Evolutionary conservation across 2,888 invertebrate species (phyloP), one percentile per base, ranked within the genome.

Genomic region (Junonia oenone): DNA sequence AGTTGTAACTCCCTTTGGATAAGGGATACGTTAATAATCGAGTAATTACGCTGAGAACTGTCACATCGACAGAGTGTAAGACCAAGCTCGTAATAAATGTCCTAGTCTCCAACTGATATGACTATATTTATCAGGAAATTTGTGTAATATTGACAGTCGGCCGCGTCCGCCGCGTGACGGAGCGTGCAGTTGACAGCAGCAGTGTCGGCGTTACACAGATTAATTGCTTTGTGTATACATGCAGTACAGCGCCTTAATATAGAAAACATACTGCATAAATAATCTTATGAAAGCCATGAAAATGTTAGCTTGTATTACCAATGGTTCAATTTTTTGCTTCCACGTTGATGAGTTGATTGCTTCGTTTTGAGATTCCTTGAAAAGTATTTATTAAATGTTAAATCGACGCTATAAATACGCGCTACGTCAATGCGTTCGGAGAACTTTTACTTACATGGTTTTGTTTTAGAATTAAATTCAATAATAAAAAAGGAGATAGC

Each of bases 71-170:
- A 29, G 26, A 51, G n/a, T 19, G 22, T 27, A 13, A 38, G 13
- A 35, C 11, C 17, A 11, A 11, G 11, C 45, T 27, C 13, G 31
- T 14, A 50, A 6, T n/a, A n/a, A 13, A 26, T n/a, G 35, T 38
- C 31, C 27, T 22, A 22, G 13, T n/a, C 35, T 27, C 6, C 13
- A 33, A 49, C 26, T 50, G 6, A 27, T 35, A 46, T 58, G 38
- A 14, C 27, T 47, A 51, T 55, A 55, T 45, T 35, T 49, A 46
- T 37, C 55, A 13, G 14, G 27, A 27, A 22, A 9, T 31, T 35
- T 15, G 40, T 22, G 40, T 47, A 15, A 27, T 27, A 37, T 51
- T 48, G 51, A 55, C 40, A 51, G 58, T 35, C 47, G 27, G 26
- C 14, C 6, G 19, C 11, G 35, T 29, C 27, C 26, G 15, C 5